Conservation (phyloP, 2,888 invertebrate species). For the Nomada fabriciana region DNA sequence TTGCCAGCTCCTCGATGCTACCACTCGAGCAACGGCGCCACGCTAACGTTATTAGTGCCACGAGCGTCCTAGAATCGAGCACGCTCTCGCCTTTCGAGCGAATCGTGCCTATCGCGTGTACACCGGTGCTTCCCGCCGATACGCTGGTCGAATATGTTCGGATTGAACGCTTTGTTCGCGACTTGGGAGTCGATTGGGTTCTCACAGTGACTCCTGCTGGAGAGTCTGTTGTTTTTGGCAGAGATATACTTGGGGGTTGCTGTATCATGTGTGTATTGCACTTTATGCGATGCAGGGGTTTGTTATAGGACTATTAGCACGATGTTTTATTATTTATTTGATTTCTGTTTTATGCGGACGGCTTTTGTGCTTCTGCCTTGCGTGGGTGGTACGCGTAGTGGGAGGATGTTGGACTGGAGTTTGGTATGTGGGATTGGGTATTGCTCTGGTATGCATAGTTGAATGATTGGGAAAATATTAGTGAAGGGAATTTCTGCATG, state of each 20-base stretch:
- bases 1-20: constrained; percentile 62
- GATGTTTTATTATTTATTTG: no score
- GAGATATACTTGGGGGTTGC: background rate
- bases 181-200: constrained; percentile 11
- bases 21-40: constrained; percentile 69
- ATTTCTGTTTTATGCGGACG: no score
- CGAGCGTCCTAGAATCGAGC: constrained; percentile 71
- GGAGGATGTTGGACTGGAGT: no score
- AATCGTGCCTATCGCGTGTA: constrained; percentile 52
- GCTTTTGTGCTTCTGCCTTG: no score
- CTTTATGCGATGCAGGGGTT: no score
- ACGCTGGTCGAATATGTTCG: constrained; percentile 11
- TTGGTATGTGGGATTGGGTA: no score
- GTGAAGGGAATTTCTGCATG: no score
- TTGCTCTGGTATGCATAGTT: no score
- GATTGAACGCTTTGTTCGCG: constrained; percentile 26
- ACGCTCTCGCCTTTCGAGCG: constrained; percentile 65
- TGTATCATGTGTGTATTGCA: background rate
- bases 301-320: no score
- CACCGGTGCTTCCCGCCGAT: constrained; percentile 23
- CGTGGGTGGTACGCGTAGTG: no score
- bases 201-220: constrained; percentile 17
- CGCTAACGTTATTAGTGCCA: constrained; percentile 81
- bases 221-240: background rate
- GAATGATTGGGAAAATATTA: no score